Evolutionary conservation across 2,113 vertebrate genomes (phyloP), one percentile per base, ranked within the genome.

Genomic region (Azemiops feae): DNA sequence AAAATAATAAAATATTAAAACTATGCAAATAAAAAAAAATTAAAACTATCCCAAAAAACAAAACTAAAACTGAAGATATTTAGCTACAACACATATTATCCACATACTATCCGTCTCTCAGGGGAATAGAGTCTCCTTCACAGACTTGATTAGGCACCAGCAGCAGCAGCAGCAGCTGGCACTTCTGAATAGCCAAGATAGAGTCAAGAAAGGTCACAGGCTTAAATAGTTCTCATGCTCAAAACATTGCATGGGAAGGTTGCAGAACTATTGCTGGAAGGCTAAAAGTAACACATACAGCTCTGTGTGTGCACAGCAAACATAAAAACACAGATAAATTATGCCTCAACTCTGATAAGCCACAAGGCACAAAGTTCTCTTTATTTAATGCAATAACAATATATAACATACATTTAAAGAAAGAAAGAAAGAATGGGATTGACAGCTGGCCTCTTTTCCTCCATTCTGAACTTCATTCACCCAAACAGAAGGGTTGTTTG

Each of bases 131-230:
- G 18, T 52, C n/a, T 92, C 45, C 54, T 55, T 87, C 58, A 27
- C 27, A 52, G 27, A 89, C 92, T 92, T 69, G 34, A 89, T 93
- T 89, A 64, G 53, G 39, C 39, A 91, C 58, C 52, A 57, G 1
- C 64, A 69, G 12, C 54, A 22, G 12, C 54, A 22, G 43, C 50
- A 92, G 87, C 91, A 92, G 91, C 91, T 92, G 91, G 55, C n/a
- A 89, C 54, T 34, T 86, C 55, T 89, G 47, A 93, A 92, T 64
- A 60, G 74, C 74, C 47, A 92, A 86, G 55, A n/a, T 89, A 50
- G 69, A 58, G 91, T 89, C 88, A 89, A 86, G 74, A 92, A 88
- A 92, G 87, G 69, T 92, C 87, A 89, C n/a, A 86, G 23, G 27
- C 34, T 18, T 89, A 89, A 93, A 88, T 54, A 30, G 69, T 85